A percentile compares a stretch with the other conserved stretches of the same genome.
Conservation (phyloP, 2,113 vertebrate genomes). For the Corvus moneduloides region DNA sequence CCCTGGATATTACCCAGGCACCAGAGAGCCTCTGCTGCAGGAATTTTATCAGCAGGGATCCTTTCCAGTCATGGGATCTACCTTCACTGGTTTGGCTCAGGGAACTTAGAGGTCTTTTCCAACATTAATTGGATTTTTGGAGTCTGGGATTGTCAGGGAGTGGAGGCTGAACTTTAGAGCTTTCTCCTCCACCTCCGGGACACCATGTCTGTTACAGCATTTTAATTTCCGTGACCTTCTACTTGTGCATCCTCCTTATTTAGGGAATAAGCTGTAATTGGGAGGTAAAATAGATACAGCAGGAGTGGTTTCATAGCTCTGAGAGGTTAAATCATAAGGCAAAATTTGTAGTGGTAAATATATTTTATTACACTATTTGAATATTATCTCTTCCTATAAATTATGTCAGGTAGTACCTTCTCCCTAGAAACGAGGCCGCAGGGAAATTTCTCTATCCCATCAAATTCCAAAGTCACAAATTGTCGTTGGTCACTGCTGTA, state of each 20-base stretch:
- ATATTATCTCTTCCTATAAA: background rate
- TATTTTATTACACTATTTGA: background rate
- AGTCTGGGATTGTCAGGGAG: background rate
- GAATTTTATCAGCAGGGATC: background rate
- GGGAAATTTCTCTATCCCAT: background rate
- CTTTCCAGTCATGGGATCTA: background rate
- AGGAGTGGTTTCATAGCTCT: background rate
- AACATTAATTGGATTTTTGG: background rate
- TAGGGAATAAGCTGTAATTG: background rate
- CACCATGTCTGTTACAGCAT: background rate
- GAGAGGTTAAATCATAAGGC: background rate
- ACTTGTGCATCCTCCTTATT: background rate
- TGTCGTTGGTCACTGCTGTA: rapidly evolving
- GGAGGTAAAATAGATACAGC: background rate
- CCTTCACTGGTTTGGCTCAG: background rate
- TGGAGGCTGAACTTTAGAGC: background rate
- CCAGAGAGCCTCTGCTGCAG: rapidly evolving
- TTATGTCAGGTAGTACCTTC: background rate
- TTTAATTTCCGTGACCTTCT: background rate
- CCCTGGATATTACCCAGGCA: background rate
- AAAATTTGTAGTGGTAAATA: background rate
- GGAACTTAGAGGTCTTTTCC: background rate
- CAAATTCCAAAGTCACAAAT: background rate
- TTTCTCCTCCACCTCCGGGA: background rate
- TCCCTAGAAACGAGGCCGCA: background rate